phyloP scores from a whole-genome alignment of 2,888 invertebrate genomes.

The Aspidapion aeneum region DNA sequence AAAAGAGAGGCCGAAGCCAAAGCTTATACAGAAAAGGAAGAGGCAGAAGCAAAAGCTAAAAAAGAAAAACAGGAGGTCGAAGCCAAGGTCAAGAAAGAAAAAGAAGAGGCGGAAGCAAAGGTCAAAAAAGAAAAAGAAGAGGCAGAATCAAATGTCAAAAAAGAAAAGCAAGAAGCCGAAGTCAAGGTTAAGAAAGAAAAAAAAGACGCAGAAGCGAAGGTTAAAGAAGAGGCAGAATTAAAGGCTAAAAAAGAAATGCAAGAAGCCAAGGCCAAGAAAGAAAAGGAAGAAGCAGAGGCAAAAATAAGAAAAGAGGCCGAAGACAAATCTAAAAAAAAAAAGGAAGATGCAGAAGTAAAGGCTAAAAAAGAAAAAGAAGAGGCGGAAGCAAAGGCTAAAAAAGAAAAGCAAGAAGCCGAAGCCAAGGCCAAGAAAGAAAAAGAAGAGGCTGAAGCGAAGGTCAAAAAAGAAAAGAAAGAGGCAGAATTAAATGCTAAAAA shows the following conservation, averaged over 20 bases:
- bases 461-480: conserved; percentile 12
- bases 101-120: conserved; percentile 25
- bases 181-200: conserved; percentile 4
- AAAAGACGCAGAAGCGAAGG: not conserved
- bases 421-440: conserved; percentile 26
- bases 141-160: conserved; percentile 19
- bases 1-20: conserved; percentile 16
- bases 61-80: conserved; percentile 16
- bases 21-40: conserved; percentile 23
- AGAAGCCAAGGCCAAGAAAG: conserved; percentile 40
- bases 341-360: conserved; percentile 12
- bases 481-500: conserved; percentile 21
- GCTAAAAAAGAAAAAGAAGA: conserved; percentile 23
- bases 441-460: conserved; percentile 14
- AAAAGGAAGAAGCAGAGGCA: conserved; percentile 16
- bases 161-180: conserved; percentile 23
- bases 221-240: conserved; percentile 20
- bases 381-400: conserved; percentile 14
- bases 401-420: conserved; percentile 26
- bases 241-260: conserved; percentile 33
- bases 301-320: conserved; percentile 19
- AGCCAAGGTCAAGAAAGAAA: conserved; percentile 27
- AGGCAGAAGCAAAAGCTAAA: conserved; percentile 14
- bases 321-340: conserved; percentile 17
- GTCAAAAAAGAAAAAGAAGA: conserved; percentile 21